These are phyloP conservation scores for Threskiornis aethiopicus DNA, from an alignment of 2,797 vertebrate species.

Conservation along the genomic window DNA sequence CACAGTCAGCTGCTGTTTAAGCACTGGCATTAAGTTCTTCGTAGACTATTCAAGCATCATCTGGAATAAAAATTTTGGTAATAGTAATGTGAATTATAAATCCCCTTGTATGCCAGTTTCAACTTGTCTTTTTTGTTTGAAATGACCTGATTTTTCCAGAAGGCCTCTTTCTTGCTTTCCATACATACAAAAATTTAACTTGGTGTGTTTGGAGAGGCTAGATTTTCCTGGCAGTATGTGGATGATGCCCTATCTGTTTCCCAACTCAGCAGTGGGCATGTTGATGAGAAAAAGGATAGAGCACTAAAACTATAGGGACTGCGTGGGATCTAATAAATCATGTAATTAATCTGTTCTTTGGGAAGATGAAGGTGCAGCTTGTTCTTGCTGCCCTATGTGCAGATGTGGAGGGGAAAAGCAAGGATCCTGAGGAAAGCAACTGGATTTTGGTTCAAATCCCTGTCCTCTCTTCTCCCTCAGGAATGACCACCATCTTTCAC, in stretches of 20 bases:
- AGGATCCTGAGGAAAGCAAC: background rate
- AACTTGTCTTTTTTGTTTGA: background rate
- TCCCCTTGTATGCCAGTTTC: background rate
- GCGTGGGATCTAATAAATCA: background rate
- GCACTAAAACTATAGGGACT: background rate
- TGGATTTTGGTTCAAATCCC: background rate
- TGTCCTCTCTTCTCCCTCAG: background rate
- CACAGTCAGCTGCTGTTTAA: background rate
- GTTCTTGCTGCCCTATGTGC: background rate
- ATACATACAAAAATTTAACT: background rate
- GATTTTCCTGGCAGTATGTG: background rate
- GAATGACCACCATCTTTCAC: background rate
- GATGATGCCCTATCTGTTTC: background rate
- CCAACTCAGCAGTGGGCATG: background rate
- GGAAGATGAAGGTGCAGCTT: background rate
- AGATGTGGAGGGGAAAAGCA: background rate
- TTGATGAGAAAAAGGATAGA: background rate
- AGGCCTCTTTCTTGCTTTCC: background rate
- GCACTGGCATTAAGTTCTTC: no score
- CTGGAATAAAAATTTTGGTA: background rate
- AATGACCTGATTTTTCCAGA: background rate
- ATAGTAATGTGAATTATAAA: background rate
- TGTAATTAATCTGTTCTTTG: background rate
- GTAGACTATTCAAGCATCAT: background rate
- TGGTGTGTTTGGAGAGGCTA: background rate